Evolutionary conservation across 2,888 invertebrate species (phyloP).

Genomic region (Troides helena): DNA sequence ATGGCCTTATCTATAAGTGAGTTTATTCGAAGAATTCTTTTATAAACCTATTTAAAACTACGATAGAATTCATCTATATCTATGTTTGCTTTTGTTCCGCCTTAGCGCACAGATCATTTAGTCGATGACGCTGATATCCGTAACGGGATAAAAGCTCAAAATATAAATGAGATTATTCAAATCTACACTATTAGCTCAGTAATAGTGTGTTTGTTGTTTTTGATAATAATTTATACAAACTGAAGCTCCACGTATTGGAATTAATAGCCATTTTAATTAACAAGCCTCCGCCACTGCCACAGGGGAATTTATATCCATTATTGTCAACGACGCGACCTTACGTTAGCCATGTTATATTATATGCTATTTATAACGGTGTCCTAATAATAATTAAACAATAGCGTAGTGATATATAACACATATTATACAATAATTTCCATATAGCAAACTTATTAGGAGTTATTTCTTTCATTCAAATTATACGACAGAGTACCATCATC

Average conservation of each 20-base stretch:
- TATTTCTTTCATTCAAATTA: no score
- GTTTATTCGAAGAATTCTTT: slow-evolving; percentile 2
- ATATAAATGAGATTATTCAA: no score
- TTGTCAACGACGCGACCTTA: not conserved
- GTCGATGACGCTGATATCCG: no score
- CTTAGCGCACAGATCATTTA: no score
- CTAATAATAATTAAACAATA: not conserved
- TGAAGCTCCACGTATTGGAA: slow-evolving; percentile 5
- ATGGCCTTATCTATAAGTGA: slow-evolving; percentile 3
- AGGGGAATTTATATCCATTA: slow-evolving; percentile 10
- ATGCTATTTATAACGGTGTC: slow-evolving; percentile 2
- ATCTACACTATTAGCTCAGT: not conserved
- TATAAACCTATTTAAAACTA: not conserved
- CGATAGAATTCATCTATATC: not conserved
- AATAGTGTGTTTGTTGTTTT: not conserved
- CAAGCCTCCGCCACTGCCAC: slow-evolving; percentile 1
- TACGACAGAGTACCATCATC: no score
- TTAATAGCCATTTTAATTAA: slow-evolving; percentile 14
- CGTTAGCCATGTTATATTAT: slow-evolving; percentile 1
- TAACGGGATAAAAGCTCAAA: no score
- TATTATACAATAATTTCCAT: no score
- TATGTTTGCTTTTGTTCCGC: no score
- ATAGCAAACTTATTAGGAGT: no score
- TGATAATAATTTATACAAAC: slow-evolving; percentile 6
- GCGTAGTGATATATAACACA: no score